Conservation (phyloP, 2,797 vertebrate species). For the Cuniculus paca region DNA sequence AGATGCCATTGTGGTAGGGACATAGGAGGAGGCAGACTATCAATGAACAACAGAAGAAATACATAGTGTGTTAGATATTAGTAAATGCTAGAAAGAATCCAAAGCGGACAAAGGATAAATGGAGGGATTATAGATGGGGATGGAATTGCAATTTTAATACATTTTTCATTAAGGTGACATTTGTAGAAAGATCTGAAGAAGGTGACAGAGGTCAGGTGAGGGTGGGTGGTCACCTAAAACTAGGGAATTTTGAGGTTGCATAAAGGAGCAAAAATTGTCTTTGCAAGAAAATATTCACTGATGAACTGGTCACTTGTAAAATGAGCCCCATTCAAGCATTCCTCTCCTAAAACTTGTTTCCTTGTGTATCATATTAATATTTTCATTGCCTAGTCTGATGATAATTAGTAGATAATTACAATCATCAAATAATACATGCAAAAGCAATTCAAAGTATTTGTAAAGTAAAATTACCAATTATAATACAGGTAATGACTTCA, state of each 20-base stretch:
- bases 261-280: neutral
- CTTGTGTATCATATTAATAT: neutral
- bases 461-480: slow-evolving; percentile 45
- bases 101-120: neutral
- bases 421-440: neutral
- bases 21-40: neutral
- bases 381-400: neutral
- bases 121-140: neutral
- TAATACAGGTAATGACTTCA: neutral
- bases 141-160: neutral
- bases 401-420: neutral
- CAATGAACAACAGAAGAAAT: neutral
- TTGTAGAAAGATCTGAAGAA: neutral
- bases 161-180: neutral
- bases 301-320: neutral
- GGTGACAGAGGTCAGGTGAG: neutral
- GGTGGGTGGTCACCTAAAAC: neutral
- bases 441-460: neutral
- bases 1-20: neutral
- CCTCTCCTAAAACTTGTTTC: neutral
- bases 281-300: slow-evolving; percentile 1
- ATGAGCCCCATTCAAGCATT: neutral
- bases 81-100: neutral
- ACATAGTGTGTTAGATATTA: neutral
- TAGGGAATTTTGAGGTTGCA: neutral